Percentiles rank a stretch among this genome's conserved stretches.
Conservation (phyloP, 2,113 vertebrate species). For the Clupea harengus region DNA sequence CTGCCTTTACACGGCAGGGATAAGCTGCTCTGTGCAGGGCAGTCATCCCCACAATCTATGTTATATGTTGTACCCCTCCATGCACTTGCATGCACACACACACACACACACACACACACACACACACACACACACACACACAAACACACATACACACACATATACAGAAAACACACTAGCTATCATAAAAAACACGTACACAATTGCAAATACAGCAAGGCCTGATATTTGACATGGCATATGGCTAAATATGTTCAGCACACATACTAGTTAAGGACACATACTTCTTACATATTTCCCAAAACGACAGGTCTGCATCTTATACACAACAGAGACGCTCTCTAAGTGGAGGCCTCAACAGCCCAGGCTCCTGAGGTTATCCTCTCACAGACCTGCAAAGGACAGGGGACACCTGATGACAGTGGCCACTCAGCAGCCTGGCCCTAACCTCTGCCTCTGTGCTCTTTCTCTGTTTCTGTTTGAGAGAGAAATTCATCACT, state of each 20-base stretch:
- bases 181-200: neutral
- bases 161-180: conserved; percentile 30
- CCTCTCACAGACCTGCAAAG: conserved; percentile 10
- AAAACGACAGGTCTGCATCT: neutral
- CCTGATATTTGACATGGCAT: too few relatives aligned
- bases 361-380: conserved; percentile 12
- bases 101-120: neutral
- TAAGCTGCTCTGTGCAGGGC: neutral
- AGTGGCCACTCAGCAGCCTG: neutral
- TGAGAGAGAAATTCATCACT: neutral
- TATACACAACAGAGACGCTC: neutral
- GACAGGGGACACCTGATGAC: neutral
- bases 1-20: conserved; percentile 24
- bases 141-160: conserved; percentile 34
- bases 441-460: neutral
- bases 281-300: neutral
- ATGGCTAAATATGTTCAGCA: too few relatives aligned
- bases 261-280: neutral
- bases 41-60: conserved; percentile 13
- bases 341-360: too few relatives aligned
- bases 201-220: neutral
- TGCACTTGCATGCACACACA: neutral
- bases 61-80: neutral
- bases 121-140: conserved; percentile 4
- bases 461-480: neutral